Base-by-base conservation (phyloP, 2,113 vertebrate genomes). In the Rhinopomastus cyanomelas region DNA sequence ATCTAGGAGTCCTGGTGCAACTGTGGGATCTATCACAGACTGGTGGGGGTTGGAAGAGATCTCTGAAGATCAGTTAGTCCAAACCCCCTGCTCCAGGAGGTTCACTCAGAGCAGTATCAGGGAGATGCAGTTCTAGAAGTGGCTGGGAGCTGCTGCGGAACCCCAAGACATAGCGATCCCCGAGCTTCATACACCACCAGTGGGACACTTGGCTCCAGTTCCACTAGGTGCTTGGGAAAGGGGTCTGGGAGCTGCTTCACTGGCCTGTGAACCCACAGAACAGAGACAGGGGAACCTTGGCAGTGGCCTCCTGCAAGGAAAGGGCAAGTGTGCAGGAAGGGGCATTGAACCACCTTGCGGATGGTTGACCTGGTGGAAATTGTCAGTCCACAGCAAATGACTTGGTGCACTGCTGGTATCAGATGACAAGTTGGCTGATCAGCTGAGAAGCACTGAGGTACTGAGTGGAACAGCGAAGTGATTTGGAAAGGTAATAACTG, bases 241-340 rank as follows among this genome's bases (percentile, higher is more conserved):
- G 32, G 53, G 32, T 4, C 75, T 32, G 30, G 4, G 29, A 85
- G 57, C 20, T 61, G 27, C 57, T 42, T 56, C 0, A 0, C 17
- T 0, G 2, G 36, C 19, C 14, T 25, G 1, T 11, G 74, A 61
- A 10, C 18, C 42, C 49, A 22, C 11, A 10, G 20, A 10, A 65
- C 0, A 1, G 36, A 34, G 19, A 16, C 1, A 0, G 9, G 13
- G 44, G 11, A 42, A 17, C 21, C 21, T 30, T 5, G 53, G 73
- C 20, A 27, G 26, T 14, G 37, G 48, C 27, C 16, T 59, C 77
- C 56, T 14, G 57, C 0, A 0, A n/a, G 64, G 71, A 32, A 61
- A 75, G 52, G 16, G 18, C 0, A 1, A 11, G 17, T 5, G 32
- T 8, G 72, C 18, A 3, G 65, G 57, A 44, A 75, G 82, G 75